Conservation (phyloP, 2,888 invertebrate genomes). For the Acleris laterana region DNA sequence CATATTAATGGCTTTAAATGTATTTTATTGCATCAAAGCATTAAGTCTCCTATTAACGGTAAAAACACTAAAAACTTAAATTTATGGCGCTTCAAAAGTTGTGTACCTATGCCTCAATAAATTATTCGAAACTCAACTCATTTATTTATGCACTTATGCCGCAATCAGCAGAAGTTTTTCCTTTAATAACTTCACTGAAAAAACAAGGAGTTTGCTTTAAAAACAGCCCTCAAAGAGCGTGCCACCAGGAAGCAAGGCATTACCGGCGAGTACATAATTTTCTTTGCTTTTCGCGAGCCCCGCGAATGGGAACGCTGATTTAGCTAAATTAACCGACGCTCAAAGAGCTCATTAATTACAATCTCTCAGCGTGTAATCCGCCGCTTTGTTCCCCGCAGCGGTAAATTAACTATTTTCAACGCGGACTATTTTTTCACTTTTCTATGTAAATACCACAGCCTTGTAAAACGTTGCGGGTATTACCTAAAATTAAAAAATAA, state of each 20-base stretch:
- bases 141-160: too few relatives aligned
- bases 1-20: too few relatives aligned
- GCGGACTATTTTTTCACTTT: constrained; percentile 6
- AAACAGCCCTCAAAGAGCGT: not conserved
- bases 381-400: constrained; percentile 31
- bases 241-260: not conserved
- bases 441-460: constrained; percentile 4
- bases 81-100: too few relatives aligned
- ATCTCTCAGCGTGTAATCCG: constrained; percentile 40
- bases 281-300: constrained; percentile 18
- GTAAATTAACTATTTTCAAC: constrained; percentile 33
- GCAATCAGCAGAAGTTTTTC: too few relatives aligned
- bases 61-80: too few relatives aligned
- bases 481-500: not conserved
- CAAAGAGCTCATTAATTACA: constrained; percentile 51
- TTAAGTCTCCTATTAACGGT: too few relatives aligned
- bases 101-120: too few relatives aligned
- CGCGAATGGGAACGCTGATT: constrained; percentile 40
- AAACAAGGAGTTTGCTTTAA: not conserved
- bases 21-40: too few relatives aligned
- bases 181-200: not conserved
- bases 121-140: too few relatives aligned
- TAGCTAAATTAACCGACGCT: constrained; percentile 42
- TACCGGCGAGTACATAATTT: constrained; percentile 21
- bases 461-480: constrained; percentile 7